Conservation (phyloP, 2,797 vertebrate genomes). For the Prunella strophiata region DNA sequence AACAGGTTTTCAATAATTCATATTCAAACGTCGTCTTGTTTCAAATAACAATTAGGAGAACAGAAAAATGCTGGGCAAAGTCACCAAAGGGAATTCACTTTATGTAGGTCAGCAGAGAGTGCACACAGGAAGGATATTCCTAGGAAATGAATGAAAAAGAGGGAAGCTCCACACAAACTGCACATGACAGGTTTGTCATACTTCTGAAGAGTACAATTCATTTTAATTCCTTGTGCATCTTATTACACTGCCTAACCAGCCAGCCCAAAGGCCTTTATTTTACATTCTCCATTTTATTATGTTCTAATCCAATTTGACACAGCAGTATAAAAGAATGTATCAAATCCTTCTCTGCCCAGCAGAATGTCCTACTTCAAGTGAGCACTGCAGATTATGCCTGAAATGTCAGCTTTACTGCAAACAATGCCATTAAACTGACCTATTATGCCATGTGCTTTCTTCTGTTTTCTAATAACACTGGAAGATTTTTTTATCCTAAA, state of each 20-base stretch:
- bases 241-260: background rate
- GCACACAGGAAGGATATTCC: background rate
- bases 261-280: background rate
- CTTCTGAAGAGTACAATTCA: background rate
- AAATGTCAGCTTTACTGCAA: constrained; percentile 26
- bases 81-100: background rate
- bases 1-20: background rate
- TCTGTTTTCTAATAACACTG: background rate
- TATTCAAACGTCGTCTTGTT: fast-evolving
- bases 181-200: background rate
- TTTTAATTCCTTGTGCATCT: background rate
- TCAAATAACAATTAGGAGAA: background rate
- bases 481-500: background rate
- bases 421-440: background rate
- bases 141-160: background rate
- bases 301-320: constrained; percentile 27
- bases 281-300: constrained; percentile 1
- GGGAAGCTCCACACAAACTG: background rate
- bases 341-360: constrained; percentile 5
- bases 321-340: constrained; percentile 3
- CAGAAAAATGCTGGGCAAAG: background rate
- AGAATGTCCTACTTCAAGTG: constrained; percentile 25
- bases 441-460: background rate
- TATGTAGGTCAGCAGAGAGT: background rate
- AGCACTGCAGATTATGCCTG: background rate